Evolutionary conservation across 2,797 vertebrate genomes (phyloP).

Genomic region (Tolypeutes matacus): DNA sequence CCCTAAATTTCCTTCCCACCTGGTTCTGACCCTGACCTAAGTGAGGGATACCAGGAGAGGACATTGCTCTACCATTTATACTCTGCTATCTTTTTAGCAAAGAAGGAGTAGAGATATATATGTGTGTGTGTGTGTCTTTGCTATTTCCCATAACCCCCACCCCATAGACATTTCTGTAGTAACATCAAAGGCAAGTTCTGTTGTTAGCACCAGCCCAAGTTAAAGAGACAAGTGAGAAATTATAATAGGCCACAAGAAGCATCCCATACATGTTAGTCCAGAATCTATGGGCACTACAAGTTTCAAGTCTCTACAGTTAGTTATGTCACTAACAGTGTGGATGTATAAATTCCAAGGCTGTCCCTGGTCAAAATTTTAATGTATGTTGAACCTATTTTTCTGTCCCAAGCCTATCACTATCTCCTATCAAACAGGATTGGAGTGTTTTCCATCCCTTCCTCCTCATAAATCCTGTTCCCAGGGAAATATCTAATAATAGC

Average conservation of each 20-base stretch:
- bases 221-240: slow-evolving; percentile 32
- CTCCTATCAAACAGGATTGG: slow-evolving; percentile 34
- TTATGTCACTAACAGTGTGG: slow-evolving; percentile 21
- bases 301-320: slow-evolving; percentile 38
- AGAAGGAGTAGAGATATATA: not conserved
- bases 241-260: not conserved
- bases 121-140: not conserved
- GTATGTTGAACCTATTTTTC: slow-evolving; percentile 23
- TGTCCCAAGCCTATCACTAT: not conserved
- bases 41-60: not conserved
- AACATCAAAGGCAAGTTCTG: slow-evolving; percentile 25
- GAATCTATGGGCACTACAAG: not conserved
- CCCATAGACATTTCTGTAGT: not conserved
- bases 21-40: not conserved
- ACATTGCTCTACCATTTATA: not conserved
- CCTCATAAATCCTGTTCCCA: slow-evolving; percentile 45
- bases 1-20: not conserved
- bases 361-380: slow-evolving; percentile 48
- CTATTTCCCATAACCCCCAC: not conserved
- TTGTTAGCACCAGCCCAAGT: not conserved
- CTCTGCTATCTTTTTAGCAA: not conserved
- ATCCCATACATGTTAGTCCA: not conserved
- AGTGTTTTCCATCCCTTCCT: slow-evolving; percentile 3
- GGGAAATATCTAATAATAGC: slow-evolving; percentile 72
- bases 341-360: slow-evolving; percentile 53